phyloP scores from a whole-genome alignment of 2,797 vertebrate genomes.

The Pipistrellus pygmaeus region DNA sequence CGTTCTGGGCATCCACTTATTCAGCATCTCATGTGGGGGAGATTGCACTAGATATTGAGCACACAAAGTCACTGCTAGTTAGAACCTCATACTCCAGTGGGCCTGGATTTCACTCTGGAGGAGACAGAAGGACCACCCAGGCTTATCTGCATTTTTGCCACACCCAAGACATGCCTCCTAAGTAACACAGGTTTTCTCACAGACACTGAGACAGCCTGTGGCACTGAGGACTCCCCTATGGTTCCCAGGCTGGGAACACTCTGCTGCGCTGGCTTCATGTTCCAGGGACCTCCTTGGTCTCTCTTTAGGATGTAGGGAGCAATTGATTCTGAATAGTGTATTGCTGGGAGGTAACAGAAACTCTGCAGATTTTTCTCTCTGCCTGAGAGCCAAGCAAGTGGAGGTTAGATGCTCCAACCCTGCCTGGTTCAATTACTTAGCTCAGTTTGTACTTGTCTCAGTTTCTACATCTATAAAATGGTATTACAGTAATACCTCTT shows the following conservation, averaged over 20 bases:
- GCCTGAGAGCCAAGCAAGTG: neutral
- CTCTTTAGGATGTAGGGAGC: neutral
- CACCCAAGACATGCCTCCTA: neutral
- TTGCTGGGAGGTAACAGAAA: neutral
- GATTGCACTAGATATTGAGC: no score
- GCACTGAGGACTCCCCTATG: neutral
- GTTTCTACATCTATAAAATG: neutral
- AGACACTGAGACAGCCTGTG: neutral
- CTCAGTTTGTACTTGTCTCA: neutral
- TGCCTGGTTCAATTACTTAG: neutral
- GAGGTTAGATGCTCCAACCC: neutral
- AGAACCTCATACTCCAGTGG: neutral
- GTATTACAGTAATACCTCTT: neutral
- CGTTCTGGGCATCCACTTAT: neutral
- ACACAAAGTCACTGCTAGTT: neutral
- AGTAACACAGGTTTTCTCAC: neutral
- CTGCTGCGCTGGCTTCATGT: neutral
- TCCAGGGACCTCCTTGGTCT: neutral
- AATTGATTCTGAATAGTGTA: neutral
- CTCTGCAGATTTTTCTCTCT: neutral
- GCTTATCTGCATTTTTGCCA: neutral
- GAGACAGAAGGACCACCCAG: neutral
- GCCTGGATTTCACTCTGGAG: neutral
- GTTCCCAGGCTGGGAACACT: neutral
- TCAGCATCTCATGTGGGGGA: neutral